phyloP scores from a whole-genome alignment of 2,113 vertebrate species.

The Seriola aureovittata region DNA sequence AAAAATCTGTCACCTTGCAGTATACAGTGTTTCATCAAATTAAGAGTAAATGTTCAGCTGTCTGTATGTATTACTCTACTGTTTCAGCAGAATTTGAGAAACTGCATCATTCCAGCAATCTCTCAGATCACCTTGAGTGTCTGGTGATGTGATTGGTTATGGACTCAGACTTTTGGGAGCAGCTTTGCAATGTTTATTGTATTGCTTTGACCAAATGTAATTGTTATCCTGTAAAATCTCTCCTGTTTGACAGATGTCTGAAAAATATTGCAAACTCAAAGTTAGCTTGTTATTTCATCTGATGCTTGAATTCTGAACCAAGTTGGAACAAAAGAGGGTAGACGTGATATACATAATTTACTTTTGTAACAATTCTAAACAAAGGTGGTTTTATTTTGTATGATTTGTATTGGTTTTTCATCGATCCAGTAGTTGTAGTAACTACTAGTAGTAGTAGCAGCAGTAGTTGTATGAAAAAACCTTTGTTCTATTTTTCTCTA shows the following conservation, averaged over 20 bases:
- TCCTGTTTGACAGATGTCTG: neutral
- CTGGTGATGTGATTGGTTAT: neutral
- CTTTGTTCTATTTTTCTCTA: neutral
- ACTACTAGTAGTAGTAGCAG: neutral
- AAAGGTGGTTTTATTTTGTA: neutral
- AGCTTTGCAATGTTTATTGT: neutral
- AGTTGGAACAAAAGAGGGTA: neutral
- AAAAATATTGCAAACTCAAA: neutral
- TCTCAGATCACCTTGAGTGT: neutral
- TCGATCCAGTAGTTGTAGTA: neutral
- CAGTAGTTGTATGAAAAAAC: neutral
- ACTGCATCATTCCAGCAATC: neutral
- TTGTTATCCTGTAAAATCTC: no score
- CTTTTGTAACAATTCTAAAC: neutral
- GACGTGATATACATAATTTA: neutral
- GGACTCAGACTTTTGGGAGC: no score
- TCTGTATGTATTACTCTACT: neutral
- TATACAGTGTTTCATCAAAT: neutral
- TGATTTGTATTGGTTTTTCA: neutral
- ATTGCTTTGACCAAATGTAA: neutral
- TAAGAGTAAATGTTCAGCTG: neutral
- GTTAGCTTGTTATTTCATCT: neutral
- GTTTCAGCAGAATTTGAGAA: neutral
- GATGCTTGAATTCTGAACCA: neutral
- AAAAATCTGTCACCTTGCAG: neutral